Evolutionary conservation across 1,140 invertebrate genomes (phyloP).

Genomic region (Ylistrum balloti): DNA sequence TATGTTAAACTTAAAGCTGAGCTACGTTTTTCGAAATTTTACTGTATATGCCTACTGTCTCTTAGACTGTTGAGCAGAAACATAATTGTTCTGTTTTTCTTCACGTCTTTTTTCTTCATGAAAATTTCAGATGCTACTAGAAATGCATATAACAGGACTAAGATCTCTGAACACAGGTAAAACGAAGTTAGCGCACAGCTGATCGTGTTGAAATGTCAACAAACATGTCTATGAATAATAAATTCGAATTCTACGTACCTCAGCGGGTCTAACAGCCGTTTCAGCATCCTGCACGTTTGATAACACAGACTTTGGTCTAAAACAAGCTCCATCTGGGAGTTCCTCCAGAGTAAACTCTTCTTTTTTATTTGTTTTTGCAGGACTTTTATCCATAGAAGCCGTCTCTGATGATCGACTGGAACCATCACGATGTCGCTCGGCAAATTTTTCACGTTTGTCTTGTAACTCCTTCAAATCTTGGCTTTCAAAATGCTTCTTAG

Average conservation of each 20-base stretch:
- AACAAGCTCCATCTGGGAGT: conserved; percentile 74
- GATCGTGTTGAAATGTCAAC: conserved; percentile 20
- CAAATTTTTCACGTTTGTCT: conserved; percentile 60
- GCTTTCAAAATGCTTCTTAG: conserved; percentile 70
- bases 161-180: not conserved
- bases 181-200: not conserved
- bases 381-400: conserved; percentile 51
- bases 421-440: conserved; percentile 54
- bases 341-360: conserved; percentile 70
- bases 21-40: too few relatives aligned
- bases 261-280: conserved; percentile 64
- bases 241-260: conserved; percentile 59
- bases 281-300: conserved; percentile 52
- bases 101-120: not conserved
- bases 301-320: conserved; percentile 67
- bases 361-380: conserved; percentile 52
- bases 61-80: too few relatives aligned
- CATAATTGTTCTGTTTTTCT: not conserved
- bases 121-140: not conserved
- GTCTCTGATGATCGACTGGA: conserved; percentile 44
- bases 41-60: too few relatives aligned
- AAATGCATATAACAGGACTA: not conserved
- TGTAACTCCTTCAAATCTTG: conserved; percentile 66
- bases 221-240: conserved; percentile 30
- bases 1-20: too few relatives aligned